Percentiles rank a stretch among this genome's conserved stretches.
Evolutionary conservation across 1,140 invertebrate genomes (phyloP).

Genomic region (Drosophila nebulosa): DNA sequence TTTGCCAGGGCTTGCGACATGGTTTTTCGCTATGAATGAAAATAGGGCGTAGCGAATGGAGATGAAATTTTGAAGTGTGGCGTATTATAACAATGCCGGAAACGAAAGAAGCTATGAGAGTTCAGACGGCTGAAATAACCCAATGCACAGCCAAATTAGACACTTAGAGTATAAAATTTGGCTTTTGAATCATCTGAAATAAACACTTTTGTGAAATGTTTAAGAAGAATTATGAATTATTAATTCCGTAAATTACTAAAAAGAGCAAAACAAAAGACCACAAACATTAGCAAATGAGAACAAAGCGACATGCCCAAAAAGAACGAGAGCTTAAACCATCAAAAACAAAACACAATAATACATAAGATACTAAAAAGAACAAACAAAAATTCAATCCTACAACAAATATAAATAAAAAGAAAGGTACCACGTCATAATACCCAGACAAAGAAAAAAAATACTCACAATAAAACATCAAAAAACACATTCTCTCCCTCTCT

Average conservation of each 20-base stretch:
- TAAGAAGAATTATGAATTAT: neutral
- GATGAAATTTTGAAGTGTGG: constrained; percentile 5
- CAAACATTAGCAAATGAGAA: no score
- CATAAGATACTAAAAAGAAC: no score
- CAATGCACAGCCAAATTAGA: constrained; percentile 40
- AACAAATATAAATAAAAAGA: no score
- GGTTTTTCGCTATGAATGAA: neutral
- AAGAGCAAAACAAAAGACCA: no score
- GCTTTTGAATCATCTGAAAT: neutral
- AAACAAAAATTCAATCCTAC: no score
- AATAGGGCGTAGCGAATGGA: neutral
- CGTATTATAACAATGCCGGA: constrained; percentile 65
- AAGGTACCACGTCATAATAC: no score
- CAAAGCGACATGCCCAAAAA: no score
- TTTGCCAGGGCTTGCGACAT: neutral
- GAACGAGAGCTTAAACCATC: no score
- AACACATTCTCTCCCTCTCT: no score
- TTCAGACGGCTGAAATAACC: constrained; percentile 41
- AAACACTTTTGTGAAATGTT: neutral
- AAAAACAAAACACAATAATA: no score
- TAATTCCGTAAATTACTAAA: neutral
- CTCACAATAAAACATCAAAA: no score
- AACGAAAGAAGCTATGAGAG: constrained; percentile 58
- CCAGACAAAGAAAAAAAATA: no score
- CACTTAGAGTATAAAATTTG: constrained; percentile 48